A percentile compares a stretch with the other conserved stretches of the same genome.
phyloP scores from a whole-genome alignment of 2,888 invertebrate species.

The Actias luna region DNA sequence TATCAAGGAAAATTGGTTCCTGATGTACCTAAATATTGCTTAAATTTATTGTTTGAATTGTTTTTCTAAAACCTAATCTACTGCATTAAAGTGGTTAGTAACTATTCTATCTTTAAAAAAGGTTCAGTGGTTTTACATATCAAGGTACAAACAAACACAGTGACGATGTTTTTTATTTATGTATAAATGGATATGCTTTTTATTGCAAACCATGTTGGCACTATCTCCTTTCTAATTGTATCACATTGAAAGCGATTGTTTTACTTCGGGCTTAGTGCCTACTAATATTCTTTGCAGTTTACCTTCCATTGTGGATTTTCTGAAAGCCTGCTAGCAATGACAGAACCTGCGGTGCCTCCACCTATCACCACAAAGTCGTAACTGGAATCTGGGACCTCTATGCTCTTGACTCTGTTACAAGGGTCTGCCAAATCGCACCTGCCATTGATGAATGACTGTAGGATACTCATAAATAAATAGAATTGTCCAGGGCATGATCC shows the following conservation, averaged over 20 bases:
- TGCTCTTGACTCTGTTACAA: slow-evolving; percentile 80
- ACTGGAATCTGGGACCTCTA: slow-evolving; percentile 59
- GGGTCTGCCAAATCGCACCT: slow-evolving; percentile 82
- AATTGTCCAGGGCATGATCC: slow-evolving; percentile 82
- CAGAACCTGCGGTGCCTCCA: slow-evolving; percentile 85
- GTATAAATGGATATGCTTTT: too few species aligned
- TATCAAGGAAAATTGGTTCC: too few species aligned
- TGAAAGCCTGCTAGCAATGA: slow-evolving; percentile 84
- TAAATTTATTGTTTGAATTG: too few species aligned
- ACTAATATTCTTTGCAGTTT: slow-evolving; percentile 9
- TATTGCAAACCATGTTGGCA: too few species aligned
- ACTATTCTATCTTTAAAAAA: too few species aligned
- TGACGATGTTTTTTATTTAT: too few species aligned
- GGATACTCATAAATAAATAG: slow-evolving; percentile 84
- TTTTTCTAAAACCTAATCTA: too few species aligned
- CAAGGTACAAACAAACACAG: too few species aligned
- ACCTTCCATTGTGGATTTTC: slow-evolving; percentile 85
- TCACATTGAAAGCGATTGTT: background rate
- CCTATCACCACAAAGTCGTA: slow-evolving; percentile 87
- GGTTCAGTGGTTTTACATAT: too few species aligned
- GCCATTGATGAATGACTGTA: slow-evolving; percentile 83
- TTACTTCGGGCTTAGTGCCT: background rate
- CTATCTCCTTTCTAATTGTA: background rate
- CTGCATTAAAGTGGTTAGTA: too few species aligned
- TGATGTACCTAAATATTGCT: too few species aligned